Evolutionary conservation across 1,140 invertebrate genomes (phyloP), one percentile per base, ranked within the genome.

Genomic region (Sycophila sp.): DNA sequence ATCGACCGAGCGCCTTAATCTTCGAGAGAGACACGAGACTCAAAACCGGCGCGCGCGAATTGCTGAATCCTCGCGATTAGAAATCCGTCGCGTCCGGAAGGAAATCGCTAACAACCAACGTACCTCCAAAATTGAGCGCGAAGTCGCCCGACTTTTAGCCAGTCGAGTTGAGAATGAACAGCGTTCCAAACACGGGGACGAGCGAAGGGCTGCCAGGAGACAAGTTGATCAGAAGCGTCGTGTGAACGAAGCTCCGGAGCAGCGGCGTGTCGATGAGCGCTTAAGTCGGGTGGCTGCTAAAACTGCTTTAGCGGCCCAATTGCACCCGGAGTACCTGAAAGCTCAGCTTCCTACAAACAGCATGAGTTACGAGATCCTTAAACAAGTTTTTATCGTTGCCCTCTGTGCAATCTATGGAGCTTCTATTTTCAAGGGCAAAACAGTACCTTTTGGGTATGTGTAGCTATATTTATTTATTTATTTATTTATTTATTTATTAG

Each of bases 371-470:
- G 75, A 80, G n/a, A 34, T 78, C 59, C 38, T 79, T 36, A 73
- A 67, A 22, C 80, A 85, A 49, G 71, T 71, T 28, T 6, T 82
- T 1, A 5, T 83, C 0, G 62, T 82, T 42, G 76, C 42, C 6
- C 75, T 84, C 51, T 85, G 79, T 38, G 63, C 75, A 4, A 10
- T 81, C 53, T 85, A 85, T 28, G 77, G 80, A 28, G 58, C 75
- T 32, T 81, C 81, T 15, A 55, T 85, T 47, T 77, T 77, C 32
- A 74, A 75, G 4, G 67, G 73, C 10, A 83, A 85, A 72, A 69
- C 69, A 26, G 68, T 71, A 30, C 59, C 58, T 26, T 26, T 76
- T 34, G 49, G 76, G 80, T 82, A 74, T 75, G 77, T 38, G 30
- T 4, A 42, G 36, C n/a, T 47, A 38, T 30, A 42, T 34, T 53